Percentiles rank a stretch among this genome's conserved stretches.
Evolutionary conservation across 1,140 invertebrate species (phyloP).

Genomic region (Macrobrachium rosenbergii): DNA sequence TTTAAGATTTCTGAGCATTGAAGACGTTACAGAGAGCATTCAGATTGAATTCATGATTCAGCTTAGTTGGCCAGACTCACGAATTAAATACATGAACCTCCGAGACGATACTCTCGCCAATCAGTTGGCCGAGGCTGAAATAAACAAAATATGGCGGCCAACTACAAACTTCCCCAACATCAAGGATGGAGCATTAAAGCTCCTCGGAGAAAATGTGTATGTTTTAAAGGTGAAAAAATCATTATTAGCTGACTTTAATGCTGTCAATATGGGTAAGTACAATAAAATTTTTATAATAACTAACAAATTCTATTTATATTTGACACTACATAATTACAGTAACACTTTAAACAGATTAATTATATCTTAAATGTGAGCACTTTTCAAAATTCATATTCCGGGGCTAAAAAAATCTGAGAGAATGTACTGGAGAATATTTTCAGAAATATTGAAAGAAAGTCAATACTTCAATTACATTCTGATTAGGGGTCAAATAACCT

Average conservation of each 20-base stretch:
- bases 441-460: too few species aligned
- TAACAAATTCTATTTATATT: too few species aligned
- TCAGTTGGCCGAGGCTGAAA: not conserved
- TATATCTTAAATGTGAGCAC: too few species aligned
- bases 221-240: not conserved
- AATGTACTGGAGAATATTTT: too few species aligned
- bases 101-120: not conserved
- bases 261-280: conserved; percentile 30
- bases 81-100: conserved; percentile 32
- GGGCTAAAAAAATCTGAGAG: too few species aligned
- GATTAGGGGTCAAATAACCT: too few species aligned
- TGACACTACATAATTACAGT: too few species aligned
- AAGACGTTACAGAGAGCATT: conserved; percentile 10
- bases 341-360: too few species aligned
- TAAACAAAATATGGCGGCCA: conserved; percentile 13
- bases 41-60: conserved; percentile 25
- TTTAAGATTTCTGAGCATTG: conserved; percentile 20
- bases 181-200: conserved; percentile 10
- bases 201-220: conserved; percentile 16
- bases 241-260: conserved; percentile 14
- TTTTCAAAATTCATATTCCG: too few species aligned
- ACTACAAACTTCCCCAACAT: conserved; percentile 22
- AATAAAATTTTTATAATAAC: not conserved
- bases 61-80: conserved; percentile 9
- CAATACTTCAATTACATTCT: too few species aligned